Percentiles rank a stretch among this genome's conserved stretches.
phyloP scores from a whole-genome alignment of 2,797 vertebrate species.

The Sternarchorhynchus goeldii region DNA sequence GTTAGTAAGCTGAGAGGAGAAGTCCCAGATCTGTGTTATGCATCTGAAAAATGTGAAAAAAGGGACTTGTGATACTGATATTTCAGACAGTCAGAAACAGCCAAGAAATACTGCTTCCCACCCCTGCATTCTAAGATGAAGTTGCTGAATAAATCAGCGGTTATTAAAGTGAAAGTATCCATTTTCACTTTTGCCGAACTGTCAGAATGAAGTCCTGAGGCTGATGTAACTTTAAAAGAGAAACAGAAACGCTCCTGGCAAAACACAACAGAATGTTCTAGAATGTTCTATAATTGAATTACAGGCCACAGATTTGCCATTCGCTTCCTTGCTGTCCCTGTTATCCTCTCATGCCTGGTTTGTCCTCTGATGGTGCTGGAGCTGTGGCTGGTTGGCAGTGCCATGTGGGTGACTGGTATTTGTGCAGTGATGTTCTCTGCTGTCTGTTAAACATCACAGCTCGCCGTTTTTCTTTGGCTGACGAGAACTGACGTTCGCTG shows the following conservation, averaged over 20 bases:
- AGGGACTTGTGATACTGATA: background rate
- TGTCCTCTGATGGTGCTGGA: constrained; percentile 63
- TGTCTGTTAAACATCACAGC: constrained; percentile 66
- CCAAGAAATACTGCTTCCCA: constrained; percentile 45
- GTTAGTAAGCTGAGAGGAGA: background rate
- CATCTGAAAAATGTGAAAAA: background rate
- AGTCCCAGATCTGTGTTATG: constrained; percentile 4
- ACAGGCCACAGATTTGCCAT: constrained; percentile 44
- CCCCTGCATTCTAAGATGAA: constrained; percentile 32
- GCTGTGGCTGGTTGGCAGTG: constrained; percentile 67
- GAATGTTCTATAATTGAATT: constrained; percentile 69
- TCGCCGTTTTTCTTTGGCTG: constrained; percentile 55
- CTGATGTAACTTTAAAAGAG: constrained; percentile 52
- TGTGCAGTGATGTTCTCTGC: constrained; percentile 64
- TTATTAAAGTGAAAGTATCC: constrained; percentile 45
- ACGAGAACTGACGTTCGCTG: constrained; percentile 66
- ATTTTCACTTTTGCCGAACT: constrained; percentile 59
- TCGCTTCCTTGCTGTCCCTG: constrained; percentile 2
- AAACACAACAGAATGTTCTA: constrained; percentile 48
- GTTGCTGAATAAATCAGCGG: constrained; percentile 55
- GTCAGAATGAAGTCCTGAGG: constrained; percentile 48
- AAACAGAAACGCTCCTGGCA: constrained; percentile 65
- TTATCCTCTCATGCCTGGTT: constrained; percentile 51
- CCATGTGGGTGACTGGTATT: constrained; percentile 68
- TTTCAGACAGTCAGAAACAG: constrained; percentile 34